These are phyloP conservation scores for Melinopterus prodromus DNA, from an alignment of 2,888 invertebrate species.

Conservation along the genomic window DNA sequence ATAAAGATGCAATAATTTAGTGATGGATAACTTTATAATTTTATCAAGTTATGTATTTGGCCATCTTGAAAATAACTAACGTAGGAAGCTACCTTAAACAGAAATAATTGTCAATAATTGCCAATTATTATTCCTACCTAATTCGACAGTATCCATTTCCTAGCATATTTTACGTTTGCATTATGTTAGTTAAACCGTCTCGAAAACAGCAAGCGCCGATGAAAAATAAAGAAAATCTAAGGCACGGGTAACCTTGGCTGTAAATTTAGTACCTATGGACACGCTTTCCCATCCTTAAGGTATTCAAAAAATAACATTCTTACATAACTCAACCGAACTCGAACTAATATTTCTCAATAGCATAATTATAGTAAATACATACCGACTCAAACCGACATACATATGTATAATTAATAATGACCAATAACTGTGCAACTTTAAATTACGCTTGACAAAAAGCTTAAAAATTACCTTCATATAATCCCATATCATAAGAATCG, in stretches of 20 bases:
- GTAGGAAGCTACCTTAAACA: too few relatives aligned
- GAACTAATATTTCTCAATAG: background rate
- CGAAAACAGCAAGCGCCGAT: background rate
- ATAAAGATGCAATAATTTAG: too few relatives aligned
- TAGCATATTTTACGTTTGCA: background rate
- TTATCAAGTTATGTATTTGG: too few relatives aligned
- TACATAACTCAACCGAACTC: constrained; percentile 12
- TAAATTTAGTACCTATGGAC: constrained; percentile 10
- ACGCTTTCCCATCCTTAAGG: constrained; percentile 8
- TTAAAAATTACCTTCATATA: constrained; percentile 52
- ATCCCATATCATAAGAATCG: constrained; percentile 52
- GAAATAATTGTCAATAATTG: too few relatives aligned
- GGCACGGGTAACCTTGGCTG: constrained; percentile 15
- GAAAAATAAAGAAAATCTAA: constrained; percentile 15
- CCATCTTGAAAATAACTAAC: too few relatives aligned
- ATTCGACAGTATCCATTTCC: background rate
- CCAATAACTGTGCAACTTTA: too few relatives aligned
- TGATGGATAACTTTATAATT: too few relatives aligned
- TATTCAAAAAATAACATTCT: constrained; percentile 20
- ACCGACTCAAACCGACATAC: background rate
- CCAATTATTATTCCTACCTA: too few relatives aligned
- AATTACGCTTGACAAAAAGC: too few relatives aligned
- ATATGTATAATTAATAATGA: background rate
- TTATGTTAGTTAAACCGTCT: background rate
- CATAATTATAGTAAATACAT: too few relatives aligned